phyloP scores from a whole-genome alignment of 2,797 vertebrate species.

The Pantherophis alleghaniensis region DNA sequence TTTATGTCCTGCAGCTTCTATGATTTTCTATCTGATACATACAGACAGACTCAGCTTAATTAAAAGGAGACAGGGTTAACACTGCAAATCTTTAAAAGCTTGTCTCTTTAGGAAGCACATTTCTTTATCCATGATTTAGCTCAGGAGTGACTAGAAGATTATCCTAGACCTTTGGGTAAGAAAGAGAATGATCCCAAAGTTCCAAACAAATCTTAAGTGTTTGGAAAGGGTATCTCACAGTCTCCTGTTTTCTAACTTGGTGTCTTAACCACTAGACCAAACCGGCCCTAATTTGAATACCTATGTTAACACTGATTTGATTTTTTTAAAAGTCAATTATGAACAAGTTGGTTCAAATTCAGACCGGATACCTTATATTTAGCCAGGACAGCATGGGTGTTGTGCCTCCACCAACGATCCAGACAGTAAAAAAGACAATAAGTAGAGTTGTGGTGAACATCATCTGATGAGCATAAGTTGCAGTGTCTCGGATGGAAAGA shows the following conservation, averaged over 20 bases:
- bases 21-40: neutral
- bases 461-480: slow-evolving; percentile 93
- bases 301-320: neutral
- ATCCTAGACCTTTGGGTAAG: neutral
- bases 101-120: neutral
- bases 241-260: neutral
- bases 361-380: slow-evolving; percentile 82
- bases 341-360: neutral
- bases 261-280: neutral
- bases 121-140: neutral
- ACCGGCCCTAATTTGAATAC: neutral
- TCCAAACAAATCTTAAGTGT: neutral
- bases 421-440: slow-evolving; percentile 97
- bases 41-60: neutral
- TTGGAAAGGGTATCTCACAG: neutral
- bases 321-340: neutral
- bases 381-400: slow-evolving; percentile 96
- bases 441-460: slow-evolving; percentile 98
- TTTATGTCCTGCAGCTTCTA: fast-evolving
- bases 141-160: neutral
- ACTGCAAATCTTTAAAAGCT: neutral
- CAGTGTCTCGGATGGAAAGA: slow-evolving; percentile 92
- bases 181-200: neutral
- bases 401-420: slow-evolving; percentile 96
- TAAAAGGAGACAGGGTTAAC: neutral